Evolutionary conservation across 1,140 invertebrate genomes (phyloP), one percentile per base, ranked within the genome.

Genomic region (Pararge aegeria): DNA sequence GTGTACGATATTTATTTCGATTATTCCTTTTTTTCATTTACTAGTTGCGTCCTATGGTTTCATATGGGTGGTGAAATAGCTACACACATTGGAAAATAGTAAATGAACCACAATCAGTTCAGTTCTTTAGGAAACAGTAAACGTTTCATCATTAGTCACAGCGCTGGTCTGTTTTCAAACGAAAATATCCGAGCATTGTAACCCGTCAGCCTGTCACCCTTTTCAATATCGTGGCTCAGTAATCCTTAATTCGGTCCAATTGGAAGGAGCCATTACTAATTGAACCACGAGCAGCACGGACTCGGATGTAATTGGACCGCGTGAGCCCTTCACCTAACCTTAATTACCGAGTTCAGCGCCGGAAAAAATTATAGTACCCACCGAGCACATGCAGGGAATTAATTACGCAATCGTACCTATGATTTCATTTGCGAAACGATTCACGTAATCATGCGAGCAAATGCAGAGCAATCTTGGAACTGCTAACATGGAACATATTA

Each of bases 291-390:
- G 38, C 30, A 30, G 30, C 10, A n/a, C 1, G 30, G 30, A 9
- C 0, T 38, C 64, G 19, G 21, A 29, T 48, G 59, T 68, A 70
- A 70, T 70, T 70, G 61, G 68, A 57, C 50, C 68, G 58, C 54
- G 12, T n/a, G 27, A 53, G 34, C 51, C 51, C 30, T 53, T 40
- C 34, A 18, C 12, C 19, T 9, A 20, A 19, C 51, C 10, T 38
- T 53, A 40, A 53, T 53, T 40, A 53, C 34, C 5, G 29, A 13
- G 9, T 53, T 53, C 34, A 40, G 30, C 18, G n/a, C 15, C 51
- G 13, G 29, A 20, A 53, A 40, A 38, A 21, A 21, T 40, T 51
- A 13, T 51, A 37, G 49, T 6, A 10, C 27, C 34, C 27, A 30
- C 20, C 24, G n/a, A n/a, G 27, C 10, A 9, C 27, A 7, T 27